Evolutionary conservation across 2,113 vertebrate genomes (phyloP).

Genomic region (Plotosus lineatus): DNA sequence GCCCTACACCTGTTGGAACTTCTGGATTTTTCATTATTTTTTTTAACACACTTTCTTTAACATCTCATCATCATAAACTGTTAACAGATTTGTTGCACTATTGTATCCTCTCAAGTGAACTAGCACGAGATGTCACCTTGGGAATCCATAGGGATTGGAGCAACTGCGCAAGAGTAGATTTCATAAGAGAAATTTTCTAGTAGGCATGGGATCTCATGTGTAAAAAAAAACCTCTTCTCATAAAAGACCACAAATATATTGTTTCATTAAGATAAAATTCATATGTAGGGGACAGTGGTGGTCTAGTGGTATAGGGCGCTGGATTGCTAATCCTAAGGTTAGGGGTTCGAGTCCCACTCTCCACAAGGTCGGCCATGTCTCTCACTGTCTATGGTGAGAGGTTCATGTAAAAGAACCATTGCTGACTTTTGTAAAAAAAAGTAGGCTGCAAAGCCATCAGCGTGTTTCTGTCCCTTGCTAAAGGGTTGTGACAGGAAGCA

Average conservation of each 20-base stretch:
- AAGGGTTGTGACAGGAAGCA: no score
- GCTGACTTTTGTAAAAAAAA: no score
- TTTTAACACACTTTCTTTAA: slow-evolving; percentile 71
- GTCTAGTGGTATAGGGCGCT: no score
- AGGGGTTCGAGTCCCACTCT: no score
- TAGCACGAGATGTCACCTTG: not conserved
- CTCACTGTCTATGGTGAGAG: no score
- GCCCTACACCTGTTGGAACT: slow-evolving; percentile 82
- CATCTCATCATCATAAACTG: slow-evolving; percentile 27
- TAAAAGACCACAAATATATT: not conserved
- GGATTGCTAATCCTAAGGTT: no score
- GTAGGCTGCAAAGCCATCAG: no score
- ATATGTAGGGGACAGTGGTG: not conserved
- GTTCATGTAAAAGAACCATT: no score
- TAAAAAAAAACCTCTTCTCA: not conserved
- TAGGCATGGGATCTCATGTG: slow-evolving; percentile 57
- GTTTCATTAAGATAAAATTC: not conserved
- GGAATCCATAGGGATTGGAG: not conserved
- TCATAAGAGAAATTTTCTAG: not conserved
- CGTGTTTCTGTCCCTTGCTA: no score
- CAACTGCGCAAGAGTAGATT: not conserved
- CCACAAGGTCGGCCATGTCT: no score
- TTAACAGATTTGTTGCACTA: not conserved
- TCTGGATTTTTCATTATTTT: slow-evolving; percentile 77
- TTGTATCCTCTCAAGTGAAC: not conserved